Base-by-base conservation (phyloP, 1,140 invertebrate species). In the Lordiphosa stackelbergi region DNA sequence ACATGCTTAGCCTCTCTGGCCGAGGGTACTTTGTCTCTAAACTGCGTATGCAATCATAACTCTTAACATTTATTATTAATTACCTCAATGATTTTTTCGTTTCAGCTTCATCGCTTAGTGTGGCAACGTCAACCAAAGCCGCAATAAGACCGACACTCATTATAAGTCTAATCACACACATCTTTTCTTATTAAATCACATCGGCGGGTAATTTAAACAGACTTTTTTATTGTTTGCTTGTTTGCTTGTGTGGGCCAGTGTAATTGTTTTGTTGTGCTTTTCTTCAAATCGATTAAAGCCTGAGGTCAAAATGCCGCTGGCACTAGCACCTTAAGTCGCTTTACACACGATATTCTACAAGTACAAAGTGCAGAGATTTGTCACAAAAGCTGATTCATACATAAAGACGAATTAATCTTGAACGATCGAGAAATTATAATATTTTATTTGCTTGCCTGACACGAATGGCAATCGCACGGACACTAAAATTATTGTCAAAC, bases 21-120 rank as follows among this genome's bases (percentile, higher is more conserved):
- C 24, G 24, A 28, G 24, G 24, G 24, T 28, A 28, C 6, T 28
- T 28, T 8, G 28, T 24, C 28, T 31, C 28, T 31, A 31, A 31
- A 31, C 28, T 31, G 28, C 28, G 28, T 31, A 31, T 47, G 10
- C 13, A 4, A 12, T 47, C 16, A 52, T 51, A 37, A 28, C 9
- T 31, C 19, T 10, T 47, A 3, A 59, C 10, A 3, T 40, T 9
- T 8, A 28, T 41, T 28, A 37, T 41, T 41, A 49, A 56, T 47
- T 73, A 70, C 70, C 70, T 70, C 24, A 16, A 42, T 38, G 13
- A 34, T 36, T n/a, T 40, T 35, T 66, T 46, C 41, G 47, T 49
- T 37, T 57, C 37, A 46, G 46, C 31, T 9, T 53, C 49, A 35
- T 28, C 48, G n/a, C 52, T 41, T 37, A 35, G 40, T 22, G 43